A percentile compares a stretch with the other conserved stretches of the same genome.
Conservation (phyloP, 2,113 vertebrate species). For the Odocoileus hemionus region DNA sequence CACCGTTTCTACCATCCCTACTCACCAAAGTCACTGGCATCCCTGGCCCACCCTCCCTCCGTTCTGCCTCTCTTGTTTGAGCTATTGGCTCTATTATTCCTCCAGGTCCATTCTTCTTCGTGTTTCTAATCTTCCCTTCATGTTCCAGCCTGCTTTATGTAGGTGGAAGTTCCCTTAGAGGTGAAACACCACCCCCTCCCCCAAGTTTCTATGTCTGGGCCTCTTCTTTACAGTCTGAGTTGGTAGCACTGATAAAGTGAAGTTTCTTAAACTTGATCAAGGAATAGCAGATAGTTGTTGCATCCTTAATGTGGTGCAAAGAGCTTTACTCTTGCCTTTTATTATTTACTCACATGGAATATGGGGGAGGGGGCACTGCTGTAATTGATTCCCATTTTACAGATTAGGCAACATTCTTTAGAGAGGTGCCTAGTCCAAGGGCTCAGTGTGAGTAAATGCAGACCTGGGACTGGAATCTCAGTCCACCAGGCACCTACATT, state of each 20-base stretch:
- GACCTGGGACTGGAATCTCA: neutral
- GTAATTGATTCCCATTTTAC: neutral
- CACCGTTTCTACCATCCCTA: neutral
- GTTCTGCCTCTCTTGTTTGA: neutral
- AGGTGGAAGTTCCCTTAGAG: neutral
- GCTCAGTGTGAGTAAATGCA: neutral
- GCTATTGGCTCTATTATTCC: neutral
- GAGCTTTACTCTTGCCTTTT: neutral
- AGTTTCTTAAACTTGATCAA: slow-evolving; percentile 37
- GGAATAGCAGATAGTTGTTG: slow-evolving; percentile 28
- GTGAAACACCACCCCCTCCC: neutral
- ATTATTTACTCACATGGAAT: neutral
- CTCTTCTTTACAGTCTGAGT: slow-evolving; percentile 1
- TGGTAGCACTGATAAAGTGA: slow-evolving; percentile 7
- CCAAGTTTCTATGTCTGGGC: neutral
- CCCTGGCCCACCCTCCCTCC: neutral
- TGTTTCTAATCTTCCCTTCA: neutral
- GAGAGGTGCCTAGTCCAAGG: neutral
- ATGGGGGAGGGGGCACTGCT: neutral
- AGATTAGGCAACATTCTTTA: neutral
- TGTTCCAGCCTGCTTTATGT: neutral
- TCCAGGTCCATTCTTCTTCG: neutral
- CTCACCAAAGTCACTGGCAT: neutral
- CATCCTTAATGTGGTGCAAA: slow-evolving; percentile 15
- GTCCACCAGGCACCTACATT: neutral